phyloP scores from a whole-genome alignment of 2,888 invertebrate species.

The Ophion costatus region DNA sequence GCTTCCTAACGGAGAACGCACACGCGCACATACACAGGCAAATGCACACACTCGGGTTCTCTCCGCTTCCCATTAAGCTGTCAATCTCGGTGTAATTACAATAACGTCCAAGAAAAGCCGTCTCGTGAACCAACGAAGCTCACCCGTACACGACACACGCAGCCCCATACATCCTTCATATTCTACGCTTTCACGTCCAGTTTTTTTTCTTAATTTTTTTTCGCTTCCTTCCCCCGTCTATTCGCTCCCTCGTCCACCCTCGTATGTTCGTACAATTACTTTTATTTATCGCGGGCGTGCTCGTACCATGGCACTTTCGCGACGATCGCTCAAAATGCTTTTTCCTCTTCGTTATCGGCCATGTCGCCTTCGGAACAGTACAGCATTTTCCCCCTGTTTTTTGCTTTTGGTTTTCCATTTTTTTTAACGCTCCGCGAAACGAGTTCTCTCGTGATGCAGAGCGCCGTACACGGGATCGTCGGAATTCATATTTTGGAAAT shows the following conservation, averaged over 20 bases:
- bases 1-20: slow-evolving; percentile 52
- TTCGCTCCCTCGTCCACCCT: slow-evolving; percentile 40
- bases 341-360: slow-evolving; percentile 13
- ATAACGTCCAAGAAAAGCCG: slow-evolving; percentile 64
- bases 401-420: neutral
- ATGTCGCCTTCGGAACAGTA: slow-evolving; percentile 9
- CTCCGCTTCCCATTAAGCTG: slow-evolving; percentile 69
- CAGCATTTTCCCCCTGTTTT: neutral
- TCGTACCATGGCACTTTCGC: neutral
- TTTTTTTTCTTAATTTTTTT: slow-evolving; percentile 10
- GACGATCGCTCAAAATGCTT: neutral
- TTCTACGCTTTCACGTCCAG: slow-evolving; percentile 9
- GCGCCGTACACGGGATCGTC: too few relatives aligned
- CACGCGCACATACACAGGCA: neutral
- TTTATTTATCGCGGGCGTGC: slow-evolving; percentile 46
- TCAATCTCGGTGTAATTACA: slow-evolving; percentile 71
- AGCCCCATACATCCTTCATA: slow-evolving; percentile 43
- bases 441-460: neutral
- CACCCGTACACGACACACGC: slow-evolving; percentile 12
- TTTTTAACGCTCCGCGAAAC: neutral
- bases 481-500: too few relatives aligned
- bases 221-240: slow-evolving; percentile 6
- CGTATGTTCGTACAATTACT: slow-evolving; percentile 51
- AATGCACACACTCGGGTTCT: slow-evolving; percentile 4
- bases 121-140: slow-evolving; percentile 24